These are phyloP conservation scores for Muscina levida DNA, from an alignment of 2,888 invertebrate genomes.

Conservation along the genomic window DNA sequence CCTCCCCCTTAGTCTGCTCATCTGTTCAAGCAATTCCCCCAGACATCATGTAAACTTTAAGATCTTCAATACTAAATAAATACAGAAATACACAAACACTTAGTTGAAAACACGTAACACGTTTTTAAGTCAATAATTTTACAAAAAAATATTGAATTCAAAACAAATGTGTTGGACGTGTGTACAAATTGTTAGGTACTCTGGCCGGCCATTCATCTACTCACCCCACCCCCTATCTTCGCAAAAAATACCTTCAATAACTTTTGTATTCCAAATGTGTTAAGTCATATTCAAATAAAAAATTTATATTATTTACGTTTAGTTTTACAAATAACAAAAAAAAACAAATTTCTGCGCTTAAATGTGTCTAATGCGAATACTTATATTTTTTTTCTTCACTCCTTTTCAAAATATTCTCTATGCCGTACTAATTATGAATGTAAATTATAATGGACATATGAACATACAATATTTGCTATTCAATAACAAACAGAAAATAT, in stretches of 20 bases:
- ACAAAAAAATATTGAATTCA: too few species aligned
- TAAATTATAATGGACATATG: constrained; percentile 33
- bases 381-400: not conserved
- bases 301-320: not conserved
- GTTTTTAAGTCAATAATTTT: too few species aligned
- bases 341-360: too few species aligned
- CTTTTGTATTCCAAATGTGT: not conserved
- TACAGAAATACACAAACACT: too few species aligned
- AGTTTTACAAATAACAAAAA: not conserved
- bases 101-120: too few species aligned
- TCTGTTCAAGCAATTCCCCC: too few species aligned
- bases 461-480: constrained; percentile 41
- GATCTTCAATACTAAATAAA: too few species aligned
- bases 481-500: constrained; percentile 13
- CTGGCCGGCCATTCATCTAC: not conserved
- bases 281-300: not conserved
- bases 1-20: too few species aligned
- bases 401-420: not conserved
- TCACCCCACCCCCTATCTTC: not conserved
- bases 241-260: not conserved
- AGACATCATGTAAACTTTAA: too few species aligned
- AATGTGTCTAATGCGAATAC: constrained; percentile 22
- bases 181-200: too few species aligned
- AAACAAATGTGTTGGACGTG: too few species aligned
- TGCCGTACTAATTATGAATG: constrained; percentile 49